A percentile compares a stretch with the other conserved stretches of the same genome.
Conservation (phyloP, 92 coral and sea anemone genomes). For the Bergia sp. region DNA sequence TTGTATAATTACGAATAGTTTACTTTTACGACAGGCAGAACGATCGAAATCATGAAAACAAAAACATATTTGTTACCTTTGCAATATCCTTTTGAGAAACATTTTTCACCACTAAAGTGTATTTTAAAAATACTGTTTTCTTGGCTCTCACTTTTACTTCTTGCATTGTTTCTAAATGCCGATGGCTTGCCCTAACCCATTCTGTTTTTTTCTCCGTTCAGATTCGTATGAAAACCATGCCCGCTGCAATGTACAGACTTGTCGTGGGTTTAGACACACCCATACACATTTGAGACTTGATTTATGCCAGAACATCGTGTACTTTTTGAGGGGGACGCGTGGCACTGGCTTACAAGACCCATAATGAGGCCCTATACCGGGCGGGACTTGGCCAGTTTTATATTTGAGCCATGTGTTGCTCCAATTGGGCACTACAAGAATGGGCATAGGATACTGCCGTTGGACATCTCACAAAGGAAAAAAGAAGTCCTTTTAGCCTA, state of each 20-base stretch:
- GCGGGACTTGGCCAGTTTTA: background rate
- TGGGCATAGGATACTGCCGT: background rate
- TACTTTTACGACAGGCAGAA: too few species aligned
- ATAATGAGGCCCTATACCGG: background rate
- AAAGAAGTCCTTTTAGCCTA: too few species aligned
- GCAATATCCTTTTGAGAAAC: too few species aligned
- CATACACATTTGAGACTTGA: conserved; percentile 69
- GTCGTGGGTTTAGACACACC: conserved; percentile 94
- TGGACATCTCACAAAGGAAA: background rate
- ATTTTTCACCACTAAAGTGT: too few species aligned
- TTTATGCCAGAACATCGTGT: conserved; percentile 5
- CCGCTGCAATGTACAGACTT: conserved; percentile 95
- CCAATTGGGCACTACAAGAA: background rate
- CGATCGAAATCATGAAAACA: too few species aligned
- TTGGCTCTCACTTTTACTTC: background rate
- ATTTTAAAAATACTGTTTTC: too few species aligned
- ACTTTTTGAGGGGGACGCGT: background rate
- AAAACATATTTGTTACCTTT: too few species aligned
- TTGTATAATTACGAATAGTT: too few species aligned
- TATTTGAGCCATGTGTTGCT: background rate
- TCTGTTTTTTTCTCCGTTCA: conserved; percentile 22
- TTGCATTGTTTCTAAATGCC: background rate
- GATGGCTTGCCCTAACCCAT: background rate
- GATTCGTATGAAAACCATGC: conserved; percentile 99
- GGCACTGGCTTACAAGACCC: background rate